Evolutionary conservation across 2,888 invertebrate species (phyloP), one percentile per base, ranked within the genome.

Genomic region (Volucella zonaria): DNA sequence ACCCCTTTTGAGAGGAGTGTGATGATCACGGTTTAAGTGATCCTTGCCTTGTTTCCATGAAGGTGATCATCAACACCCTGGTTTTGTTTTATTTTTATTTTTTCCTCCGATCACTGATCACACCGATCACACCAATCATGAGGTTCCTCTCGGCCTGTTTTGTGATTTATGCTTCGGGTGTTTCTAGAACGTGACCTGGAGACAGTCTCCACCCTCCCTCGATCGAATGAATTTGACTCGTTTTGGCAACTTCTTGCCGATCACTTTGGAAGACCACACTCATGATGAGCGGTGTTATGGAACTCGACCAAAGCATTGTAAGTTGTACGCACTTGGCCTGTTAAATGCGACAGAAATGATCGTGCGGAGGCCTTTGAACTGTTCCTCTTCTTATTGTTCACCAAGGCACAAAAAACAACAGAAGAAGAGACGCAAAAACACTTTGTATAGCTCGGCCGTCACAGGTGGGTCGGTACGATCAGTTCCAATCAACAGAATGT

Each of bases 311-410:
- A 64, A 18, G 64, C 71, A 78, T 78, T 71, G 56, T 64, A 15
- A 59, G 45, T 23, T 23, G 45, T 59, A 51, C 56, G 56, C 67
- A 73, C 56, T 62, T 51, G 62, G 73, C 31, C 56, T 66, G 66
- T 64, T 78, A 61, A 79, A 73, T 77, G 77, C 68, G 73, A 78
- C 82, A 71, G 67, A 82, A 82, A 82, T 67, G 77, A 64, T 15
- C 51, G 18, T 66, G 56, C 79, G 78, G 82, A 42, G 38, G 47
- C 64, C 74, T 77, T 74, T 82, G 78, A 82, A 81, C 71, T 61
- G 61, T 67, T 71, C 66, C 51, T 9, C 3, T 12, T 62, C 14
- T n/a, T 42, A 71, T 74, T 74, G 23, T 74, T 56, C 62, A 40
- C 64, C 47, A 40, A 43, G 12, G 31, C 31, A 31, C 31, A 31